A percentile compares a stretch with the other conserved stretches of the same genome.
These are phyloP conservation scores for Boulengeromyrus knoepffleri DNA, from an alignment of 2,113 vertebrate genomes.

Conservation along the genomic window DNA sequence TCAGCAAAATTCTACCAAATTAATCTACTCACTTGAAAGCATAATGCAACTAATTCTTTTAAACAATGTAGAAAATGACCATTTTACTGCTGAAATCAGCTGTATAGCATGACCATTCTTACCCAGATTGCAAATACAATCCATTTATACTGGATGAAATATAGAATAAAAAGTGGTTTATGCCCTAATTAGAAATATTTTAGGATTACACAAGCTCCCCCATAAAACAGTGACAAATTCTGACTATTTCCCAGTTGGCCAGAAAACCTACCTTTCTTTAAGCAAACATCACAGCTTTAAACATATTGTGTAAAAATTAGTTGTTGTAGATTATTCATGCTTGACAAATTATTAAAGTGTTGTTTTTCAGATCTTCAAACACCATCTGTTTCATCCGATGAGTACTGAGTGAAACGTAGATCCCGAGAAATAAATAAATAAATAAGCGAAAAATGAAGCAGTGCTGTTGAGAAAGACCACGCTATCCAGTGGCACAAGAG, in stretches of 20 bases:
- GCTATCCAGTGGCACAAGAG: too few species aligned
- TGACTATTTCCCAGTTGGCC: not conserved
- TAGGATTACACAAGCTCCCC: not conserved
- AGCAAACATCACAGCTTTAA: not conserved
- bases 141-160: not conserved
- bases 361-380: slow-evolving; percentile 19
- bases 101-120: not conserved
- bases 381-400: slow-evolving; percentile 30
- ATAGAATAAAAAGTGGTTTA: not conserved
- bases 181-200: not conserved
- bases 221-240: not conserved
- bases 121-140: not conserved
- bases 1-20: slow-evolving; percentile 4
- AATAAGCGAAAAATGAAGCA: not conserved
- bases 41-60: slow-evolving; percentile 1
- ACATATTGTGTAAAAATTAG: slow-evolving; percentile 21
- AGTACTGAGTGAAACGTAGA: slow-evolving; percentile 16
- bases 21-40: not conserved
- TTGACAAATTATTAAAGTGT: slow-evolving; percentile 13
- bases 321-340: slow-evolving; percentile 16
- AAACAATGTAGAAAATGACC: not conserved
- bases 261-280: not conserved
- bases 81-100: slow-evolving; percentile 5
- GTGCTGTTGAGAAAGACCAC: not conserved
- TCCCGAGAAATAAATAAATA: not conserved